Conservation (phyloP, 92 coral and sea anemone genomes). For the Paragorgia papillata region DNA sequence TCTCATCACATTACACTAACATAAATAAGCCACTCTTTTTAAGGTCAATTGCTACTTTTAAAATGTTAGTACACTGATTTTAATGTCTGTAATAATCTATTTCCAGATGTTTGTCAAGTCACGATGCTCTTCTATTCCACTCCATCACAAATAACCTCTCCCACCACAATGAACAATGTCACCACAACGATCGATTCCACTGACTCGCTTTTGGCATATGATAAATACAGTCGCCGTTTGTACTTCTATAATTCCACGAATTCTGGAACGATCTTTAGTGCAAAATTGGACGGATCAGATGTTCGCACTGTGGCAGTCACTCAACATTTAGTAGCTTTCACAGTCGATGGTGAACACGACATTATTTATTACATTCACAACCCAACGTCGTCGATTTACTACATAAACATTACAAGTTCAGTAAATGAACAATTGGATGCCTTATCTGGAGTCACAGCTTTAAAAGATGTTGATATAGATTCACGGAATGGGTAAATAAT, state of each 20-base stretch:
- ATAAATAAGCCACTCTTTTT: too few species aligned
- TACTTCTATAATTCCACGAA: background rate
- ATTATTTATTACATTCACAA: constrained; percentile 16
- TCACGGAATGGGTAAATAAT: background rate
- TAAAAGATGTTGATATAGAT: background rate
- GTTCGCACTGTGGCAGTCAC: background rate
- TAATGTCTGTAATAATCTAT: too few species aligned
- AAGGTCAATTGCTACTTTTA: too few species aligned
- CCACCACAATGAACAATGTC: background rate
- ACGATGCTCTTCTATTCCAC: background rate
- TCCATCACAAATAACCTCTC: background rate
- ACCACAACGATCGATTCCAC: background rate
- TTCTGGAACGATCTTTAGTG: background rate
- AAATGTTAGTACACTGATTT: too few species aligned
- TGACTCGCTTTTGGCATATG: background rate
- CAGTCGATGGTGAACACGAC: constrained; percentile 22
- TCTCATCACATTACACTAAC: too few species aligned
- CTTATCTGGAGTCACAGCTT: background rate
- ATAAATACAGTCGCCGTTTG: background rate
- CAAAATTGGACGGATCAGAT: background rate
- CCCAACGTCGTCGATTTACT: background rate
- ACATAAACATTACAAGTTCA: background rate
- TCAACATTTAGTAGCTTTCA: background rate
- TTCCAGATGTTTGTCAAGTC: background rate
- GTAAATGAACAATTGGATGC: background rate